Conservation (phyloP, 2,888 invertebrate genomes). For the Acanthococcus lagerstroemiae region DNA sequence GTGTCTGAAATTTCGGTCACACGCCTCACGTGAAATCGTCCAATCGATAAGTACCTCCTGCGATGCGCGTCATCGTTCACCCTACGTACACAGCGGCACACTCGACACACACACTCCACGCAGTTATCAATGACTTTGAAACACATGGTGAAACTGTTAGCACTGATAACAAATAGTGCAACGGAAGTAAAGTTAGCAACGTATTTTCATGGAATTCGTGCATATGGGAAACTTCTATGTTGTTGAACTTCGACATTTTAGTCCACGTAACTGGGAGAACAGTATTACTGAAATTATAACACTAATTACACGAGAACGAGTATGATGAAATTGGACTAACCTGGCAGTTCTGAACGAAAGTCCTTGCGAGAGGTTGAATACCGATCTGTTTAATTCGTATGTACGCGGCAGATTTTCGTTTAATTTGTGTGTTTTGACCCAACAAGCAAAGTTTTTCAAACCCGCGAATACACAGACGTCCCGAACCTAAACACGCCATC, state of each 20-base stretch:
- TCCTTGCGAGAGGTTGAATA: constrained; percentile 46
- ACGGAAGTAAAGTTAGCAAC: not conserved
- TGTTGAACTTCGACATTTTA: no score
- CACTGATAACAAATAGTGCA: constrained; percentile 18
- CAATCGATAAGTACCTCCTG: no score
- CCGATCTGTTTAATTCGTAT: constrained; percentile 58
- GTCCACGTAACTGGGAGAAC: no score
- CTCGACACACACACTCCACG: no score
- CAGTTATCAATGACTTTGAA: constrained; percentile 26
- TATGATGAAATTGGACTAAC: no score
- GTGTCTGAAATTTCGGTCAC: no score
- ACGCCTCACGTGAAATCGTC: no score
- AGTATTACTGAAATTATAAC: no score
- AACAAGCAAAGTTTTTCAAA: constrained; percentile 74
- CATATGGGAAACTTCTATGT: no score
- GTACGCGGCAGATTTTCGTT: constrained; percentile 53
- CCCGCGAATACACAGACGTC: constrained; percentile 69
- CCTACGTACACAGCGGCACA: no score
- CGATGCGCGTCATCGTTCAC: no score
- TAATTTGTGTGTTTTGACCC: constrained; percentile 54
- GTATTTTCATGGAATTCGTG: not conserved
- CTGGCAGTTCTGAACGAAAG: constrained; percentile 40
- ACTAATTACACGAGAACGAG: no score
- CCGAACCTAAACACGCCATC: constrained; percentile 75
- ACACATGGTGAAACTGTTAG: constrained; percentile 18